Evolutionary conservation across 1,140 invertebrate species (phyloP).

Genomic region (Penaeus chinensis): DNA sequence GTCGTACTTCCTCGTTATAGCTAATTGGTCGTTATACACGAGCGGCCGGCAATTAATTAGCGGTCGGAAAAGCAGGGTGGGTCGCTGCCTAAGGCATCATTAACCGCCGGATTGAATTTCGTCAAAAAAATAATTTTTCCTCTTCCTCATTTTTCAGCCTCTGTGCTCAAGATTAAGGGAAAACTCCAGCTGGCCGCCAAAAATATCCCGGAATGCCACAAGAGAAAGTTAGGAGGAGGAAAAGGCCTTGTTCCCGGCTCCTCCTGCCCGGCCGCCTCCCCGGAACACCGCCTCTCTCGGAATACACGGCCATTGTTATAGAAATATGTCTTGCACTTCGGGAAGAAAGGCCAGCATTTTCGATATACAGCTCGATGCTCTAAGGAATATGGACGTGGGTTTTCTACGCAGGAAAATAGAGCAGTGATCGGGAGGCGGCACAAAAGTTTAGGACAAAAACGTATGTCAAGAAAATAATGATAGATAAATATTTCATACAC

Average conservation of each 20-base stretch:
- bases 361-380: too few species aligned
- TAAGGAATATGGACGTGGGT: too few species aligned
- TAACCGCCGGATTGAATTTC: constrained; percentile 57
- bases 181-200: constrained; percentile 30
- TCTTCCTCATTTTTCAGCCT: constrained; percentile 54
- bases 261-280: too few species aligned
- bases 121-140: constrained; percentile 54
- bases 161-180: constrained; percentile 55
- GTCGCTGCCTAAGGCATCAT: constrained; percentile 40
- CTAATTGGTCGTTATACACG: constrained; percentile 55
- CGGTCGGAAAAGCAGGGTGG: constrained; percentile 27
- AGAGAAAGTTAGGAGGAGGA: not conserved
- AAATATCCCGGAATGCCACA: constrained; percentile 7
- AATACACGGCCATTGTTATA: too few species aligned
- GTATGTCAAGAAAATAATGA: too few species aligned
- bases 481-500: too few species aligned
- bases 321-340: too few species aligned
- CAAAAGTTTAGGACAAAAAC: too few species aligned
- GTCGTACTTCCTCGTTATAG: constrained; percentile 31
- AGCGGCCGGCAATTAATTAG: constrained; percentile 41
- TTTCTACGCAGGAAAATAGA: too few species aligned
- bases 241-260: not conserved
- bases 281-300: too few species aligned
- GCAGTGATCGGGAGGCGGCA: too few species aligned
- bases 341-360: too few species aligned